phyloP scores from a whole-genome alignment of 2,888 invertebrate genomes.

The Leptopilina drosophilae region DNA sequence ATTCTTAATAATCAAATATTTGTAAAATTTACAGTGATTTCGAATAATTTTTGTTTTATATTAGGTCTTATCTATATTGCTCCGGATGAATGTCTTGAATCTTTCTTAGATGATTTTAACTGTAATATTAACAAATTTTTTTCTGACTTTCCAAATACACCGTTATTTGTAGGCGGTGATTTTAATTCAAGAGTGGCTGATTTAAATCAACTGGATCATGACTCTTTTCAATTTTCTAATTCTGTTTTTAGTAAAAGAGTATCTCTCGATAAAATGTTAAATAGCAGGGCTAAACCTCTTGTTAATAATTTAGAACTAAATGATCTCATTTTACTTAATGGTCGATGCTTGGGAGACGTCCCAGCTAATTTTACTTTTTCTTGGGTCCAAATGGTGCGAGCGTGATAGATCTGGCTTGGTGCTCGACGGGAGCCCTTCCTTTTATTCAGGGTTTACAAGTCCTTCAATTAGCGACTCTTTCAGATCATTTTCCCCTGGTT shows the following conservation, averaged over 20 bases:
- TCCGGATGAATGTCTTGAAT: not conserved
- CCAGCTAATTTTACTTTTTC: not conserved
- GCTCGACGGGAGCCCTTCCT: not conserved
- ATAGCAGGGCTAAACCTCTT: not conserved
- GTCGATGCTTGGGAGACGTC: not conserved
- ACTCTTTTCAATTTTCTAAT: not conserved
- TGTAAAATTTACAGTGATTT: not conserved
- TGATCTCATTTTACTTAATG: not conserved
- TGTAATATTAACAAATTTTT: not conserved
- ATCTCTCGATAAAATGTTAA: not conserved
- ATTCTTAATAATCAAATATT: not conserved
- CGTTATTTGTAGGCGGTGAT: not conserved
- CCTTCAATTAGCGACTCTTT: not conserved
- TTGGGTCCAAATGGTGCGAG: not conserved
- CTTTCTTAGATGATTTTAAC: not conserved
- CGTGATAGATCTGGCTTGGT: not conserved
- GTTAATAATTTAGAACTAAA: not conserved
- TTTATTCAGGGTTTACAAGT: not conserved
- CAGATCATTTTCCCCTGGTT: not conserved
- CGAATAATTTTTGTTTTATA: not conserved
- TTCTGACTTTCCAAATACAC: not conserved
- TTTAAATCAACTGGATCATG: not conserved
- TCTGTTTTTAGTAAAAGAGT: not conserved
- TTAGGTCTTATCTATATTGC: not conserved
- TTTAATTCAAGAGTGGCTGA: not conserved